Base-by-base conservation (phyloP, 2,113 vertebrate species). In the Chlamydotis undulata region DNA sequence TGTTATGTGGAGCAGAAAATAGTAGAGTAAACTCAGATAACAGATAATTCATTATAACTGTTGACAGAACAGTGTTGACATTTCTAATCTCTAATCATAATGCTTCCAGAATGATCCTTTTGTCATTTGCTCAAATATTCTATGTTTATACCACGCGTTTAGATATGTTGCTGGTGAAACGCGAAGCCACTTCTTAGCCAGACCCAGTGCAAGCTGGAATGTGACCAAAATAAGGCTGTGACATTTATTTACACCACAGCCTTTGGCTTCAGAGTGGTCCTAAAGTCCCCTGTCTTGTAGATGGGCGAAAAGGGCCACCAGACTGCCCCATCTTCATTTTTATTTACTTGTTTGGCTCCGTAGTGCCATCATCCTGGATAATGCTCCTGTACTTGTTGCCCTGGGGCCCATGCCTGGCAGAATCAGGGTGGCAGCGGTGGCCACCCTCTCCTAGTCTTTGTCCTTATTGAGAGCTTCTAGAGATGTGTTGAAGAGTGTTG, bases 381-480 rank as follows among this genome's bases (percentile, higher is more conserved):
- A 55, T 81, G 25, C 16, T 56, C 3, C 37, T 28, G 17, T 59
- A 19, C 35, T 26, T 49, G 8, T 35, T 77, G 25, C 31, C 52
- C n/a, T 59, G 47, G 17, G 12, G 25, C 12, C 8, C 8, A 2
- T 0, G 1, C 37, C 28, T 33, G 23, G 28, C 52, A 61, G 23
- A 56, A 65, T 23, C 15, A 4, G 11, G 39, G 39, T 26, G 29
- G 45, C 73, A 68, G 29, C 1, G 3, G 21, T 49, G 78, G 57
- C 18, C 28, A 47, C 29, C 33, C 50, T 77, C 43, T 69, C 21
- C 21, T 18, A 11, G 8, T 75, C 37, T 33, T 74, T 64, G 35
- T 69, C 49, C 18, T 56, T 69, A 39, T 22, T 74, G 59, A 69
- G 68, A 83, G 35, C 29, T 88, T 69, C 24, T 60, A 5, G 28